Evolutionary conservation across 1,140 invertebrate genomes (phyloP).

Genomic region (Pollicipes pollicipes): DNA sequence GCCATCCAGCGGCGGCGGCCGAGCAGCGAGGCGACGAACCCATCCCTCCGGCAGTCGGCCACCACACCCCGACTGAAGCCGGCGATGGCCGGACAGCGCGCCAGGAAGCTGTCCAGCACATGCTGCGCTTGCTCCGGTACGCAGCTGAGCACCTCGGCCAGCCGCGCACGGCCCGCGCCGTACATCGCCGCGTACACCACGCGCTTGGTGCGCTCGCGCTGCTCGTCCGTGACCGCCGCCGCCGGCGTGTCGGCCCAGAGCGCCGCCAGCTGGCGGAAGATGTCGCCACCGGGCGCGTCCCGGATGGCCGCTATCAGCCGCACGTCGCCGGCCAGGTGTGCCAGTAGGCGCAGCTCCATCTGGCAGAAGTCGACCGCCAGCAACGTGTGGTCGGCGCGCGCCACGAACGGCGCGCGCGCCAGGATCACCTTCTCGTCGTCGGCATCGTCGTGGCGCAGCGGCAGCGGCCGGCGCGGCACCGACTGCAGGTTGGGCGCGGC

Average conservation of each 20-base stretch:
- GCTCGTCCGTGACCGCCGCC: conserved; percentile 24
- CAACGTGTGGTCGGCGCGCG: conserved; percentile 24
- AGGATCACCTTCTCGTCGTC: neutral
- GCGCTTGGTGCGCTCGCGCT: conserved; percentile 38
- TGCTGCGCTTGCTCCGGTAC: conserved; percentile 26
- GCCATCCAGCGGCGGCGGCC: conserved; percentile 30
- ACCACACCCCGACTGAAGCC: conserved; percentile 30
- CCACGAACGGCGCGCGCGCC: conserved; percentile 25
- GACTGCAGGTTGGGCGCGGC: conserved; percentile 39
- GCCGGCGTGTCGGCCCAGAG: conserved; percentile 30
- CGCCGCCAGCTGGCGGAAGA: conserved; percentile 34
- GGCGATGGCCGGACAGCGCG: conserved; percentile 27
- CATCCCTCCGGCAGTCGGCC: conserved; percentile 24
- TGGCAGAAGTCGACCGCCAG: conserved; percentile 37
- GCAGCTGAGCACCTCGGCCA: conserved; percentile 35
- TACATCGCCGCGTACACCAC: conserved; percentile 41
- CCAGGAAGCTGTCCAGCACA: conserved; percentile 27
- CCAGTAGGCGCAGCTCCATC: conserved; percentile 38
- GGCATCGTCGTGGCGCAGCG: conserved; percentile 19
- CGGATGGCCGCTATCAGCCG: conserved; percentile 27
- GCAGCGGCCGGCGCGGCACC: conserved; percentile 34
- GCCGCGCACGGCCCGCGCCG: conserved; percentile 34
- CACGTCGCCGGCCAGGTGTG: conserved; percentile 32
- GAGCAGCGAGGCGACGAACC: conserved; percentile 30
- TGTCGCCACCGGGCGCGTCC: conserved; percentile 24